phyloP scores from a whole-genome alignment of 2,888 invertebrate genomes.

The Horisme vitalbata region DNA sequence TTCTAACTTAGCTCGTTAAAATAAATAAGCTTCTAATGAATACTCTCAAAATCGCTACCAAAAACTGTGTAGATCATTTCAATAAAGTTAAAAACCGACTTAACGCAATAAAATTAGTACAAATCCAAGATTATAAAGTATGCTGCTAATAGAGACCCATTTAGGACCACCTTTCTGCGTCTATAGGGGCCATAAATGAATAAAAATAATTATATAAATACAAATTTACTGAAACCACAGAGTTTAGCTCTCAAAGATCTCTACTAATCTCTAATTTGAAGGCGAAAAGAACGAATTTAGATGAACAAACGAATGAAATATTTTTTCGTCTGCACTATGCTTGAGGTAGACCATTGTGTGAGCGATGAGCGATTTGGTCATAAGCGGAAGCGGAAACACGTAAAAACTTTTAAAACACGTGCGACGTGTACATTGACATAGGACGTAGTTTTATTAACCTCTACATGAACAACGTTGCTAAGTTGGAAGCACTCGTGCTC shows the following conservation, averaged over 20 bases:
- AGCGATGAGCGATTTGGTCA: constrained; percentile 33
- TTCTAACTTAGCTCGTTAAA: too few relatives aligned
- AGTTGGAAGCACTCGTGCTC: too few relatives aligned
- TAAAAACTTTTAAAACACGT: background rate
- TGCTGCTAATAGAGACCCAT: constrained; percentile 62
- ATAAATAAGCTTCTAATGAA: too few relatives aligned
- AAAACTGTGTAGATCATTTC: constrained; percentile 47
- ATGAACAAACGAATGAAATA: constrained; percentile 26
- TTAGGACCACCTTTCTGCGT: constrained; percentile 64
- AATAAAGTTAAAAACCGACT: constrained; percentile 62
- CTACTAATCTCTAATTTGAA: constrained; percentile 23
- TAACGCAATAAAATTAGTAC: constrained; percentile 68
- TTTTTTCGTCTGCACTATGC: constrained; percentile 37
- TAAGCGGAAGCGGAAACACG: constrained; percentile 41
- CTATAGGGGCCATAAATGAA: constrained; percentile 70
- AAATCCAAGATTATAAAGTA: constrained; percentile 50
- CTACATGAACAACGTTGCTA: too few relatives aligned
- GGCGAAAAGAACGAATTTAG: constrained; percentile 37
- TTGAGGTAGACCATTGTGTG: constrained; percentile 40
- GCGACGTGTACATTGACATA: too few relatives aligned
- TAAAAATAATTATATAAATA: constrained; percentile 70
- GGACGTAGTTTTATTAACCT: too few relatives aligned
- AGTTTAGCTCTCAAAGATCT: constrained; percentile 4
- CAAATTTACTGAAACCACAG: constrained; percentile 37
- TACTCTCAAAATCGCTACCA: constrained; percentile 42